Base-by-base conservation (phyloP, 2,888 invertebrate genomes). In the Sarcophaga caerulescens region DNA sequence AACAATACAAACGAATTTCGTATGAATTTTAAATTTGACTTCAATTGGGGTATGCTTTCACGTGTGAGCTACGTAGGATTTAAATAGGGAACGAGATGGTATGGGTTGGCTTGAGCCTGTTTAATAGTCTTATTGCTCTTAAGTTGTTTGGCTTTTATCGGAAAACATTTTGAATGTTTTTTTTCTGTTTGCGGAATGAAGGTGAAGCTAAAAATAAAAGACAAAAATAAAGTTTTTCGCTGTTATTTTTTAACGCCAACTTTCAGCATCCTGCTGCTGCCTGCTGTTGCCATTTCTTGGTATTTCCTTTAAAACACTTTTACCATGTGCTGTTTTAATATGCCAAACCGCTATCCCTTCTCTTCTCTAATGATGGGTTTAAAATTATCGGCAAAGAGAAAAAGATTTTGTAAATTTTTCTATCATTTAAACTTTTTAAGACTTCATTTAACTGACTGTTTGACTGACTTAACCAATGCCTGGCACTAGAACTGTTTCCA, bases 341-440 rank as follows among this genome's bases (percentile, higher is more conserved):
- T 6, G 35, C 1, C 5, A 1, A 35, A 35, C 35, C 5, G 35
- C 35, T 35, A 6, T 6, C 1, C 35, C 35, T 2, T 35, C 35
- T 35, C 35, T 35, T 10, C 1, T 35, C 35, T 35, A 35, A 35
- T 35, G 35, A 35, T 35, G 35, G 8, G 35, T 35, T 35, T 35
- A 35, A 35, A 35, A 35, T 1, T 1, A 6, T 35, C 8, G 35
- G 1, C 35, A 35, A 35, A 35, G 8, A 35, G 2, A 10, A 35
- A 35, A 35, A 35, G 35, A 35, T 35, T 35, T 35, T 35, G 35
- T 6, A 35, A 6, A 35, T 6, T 35, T 35, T 77, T n/a, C 47
- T 66, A 44, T 73, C 77, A 68, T 83, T 78, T 73, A 66, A 73
- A 59, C 73, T 83, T 68, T 65, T 17, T 59, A 66, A 77, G 59